These are phyloP conservation scores for Falco punctatus DNA, from an alignment of 2,113 vertebrate genomes.

Conservation along the genomic window DNA sequence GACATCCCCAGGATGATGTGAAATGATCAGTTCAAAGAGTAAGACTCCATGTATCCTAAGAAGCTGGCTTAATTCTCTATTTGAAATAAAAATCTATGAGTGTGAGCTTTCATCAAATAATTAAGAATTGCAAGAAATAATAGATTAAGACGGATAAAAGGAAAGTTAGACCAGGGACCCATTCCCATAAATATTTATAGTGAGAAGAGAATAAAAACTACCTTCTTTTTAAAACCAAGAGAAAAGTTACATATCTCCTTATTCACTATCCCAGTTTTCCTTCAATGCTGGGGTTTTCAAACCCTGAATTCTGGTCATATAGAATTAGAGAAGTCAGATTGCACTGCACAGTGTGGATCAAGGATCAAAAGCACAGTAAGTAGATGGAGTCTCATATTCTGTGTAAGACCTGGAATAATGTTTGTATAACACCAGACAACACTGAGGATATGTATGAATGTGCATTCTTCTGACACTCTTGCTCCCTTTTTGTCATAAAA, in stretches of 20 bases:
- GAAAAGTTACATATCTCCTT: background rate
- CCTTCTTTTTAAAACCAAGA: background rate
- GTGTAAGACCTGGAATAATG: background rate
- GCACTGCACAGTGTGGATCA: background rate
- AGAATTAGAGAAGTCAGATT: background rate
- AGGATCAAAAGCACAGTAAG: background rate
- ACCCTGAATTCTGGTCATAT: background rate
- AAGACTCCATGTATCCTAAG: background rate
- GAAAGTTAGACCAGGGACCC: background rate
- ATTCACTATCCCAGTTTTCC: background rate
- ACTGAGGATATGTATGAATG: background rate
- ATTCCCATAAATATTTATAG: background rate
- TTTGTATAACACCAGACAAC: background rate
- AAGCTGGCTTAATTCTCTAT: background rate
- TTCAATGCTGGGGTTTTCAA: background rate
- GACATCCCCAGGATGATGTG: background rate
- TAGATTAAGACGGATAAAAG: background rate
- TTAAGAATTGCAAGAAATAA: background rate
- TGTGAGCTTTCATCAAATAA: background rate
- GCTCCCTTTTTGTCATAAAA: background rate
- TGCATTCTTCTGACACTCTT: background rate
- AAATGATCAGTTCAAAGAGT: background rate
- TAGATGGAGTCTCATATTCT: background rate
- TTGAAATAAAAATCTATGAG: background rate
- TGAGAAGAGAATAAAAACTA: background rate